Conservation (phyloP, 2,888 invertebrate species). For the Diarsia dahlii region DNA sequence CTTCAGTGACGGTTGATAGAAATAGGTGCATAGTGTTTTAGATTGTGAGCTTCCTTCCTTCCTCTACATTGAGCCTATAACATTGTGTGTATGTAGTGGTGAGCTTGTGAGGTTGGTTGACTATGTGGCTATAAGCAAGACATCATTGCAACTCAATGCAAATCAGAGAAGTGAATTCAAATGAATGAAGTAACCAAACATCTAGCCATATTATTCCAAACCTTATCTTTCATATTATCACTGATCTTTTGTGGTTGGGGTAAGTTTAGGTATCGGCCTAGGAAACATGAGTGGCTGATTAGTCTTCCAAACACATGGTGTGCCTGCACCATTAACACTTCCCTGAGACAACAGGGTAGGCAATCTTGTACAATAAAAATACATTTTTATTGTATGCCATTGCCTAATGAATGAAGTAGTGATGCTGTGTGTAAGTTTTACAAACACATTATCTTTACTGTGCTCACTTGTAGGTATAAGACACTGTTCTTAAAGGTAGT, state of each 20-base stretch:
- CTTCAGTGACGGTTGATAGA: not conserved
- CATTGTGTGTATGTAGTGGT: not conserved
- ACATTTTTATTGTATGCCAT: not conserved
- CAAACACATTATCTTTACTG: not conserved
- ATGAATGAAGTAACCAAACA: not conserved
- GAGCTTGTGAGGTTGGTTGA: not conserved
- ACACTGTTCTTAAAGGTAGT: not conserved
- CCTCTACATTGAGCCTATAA: not conserved
- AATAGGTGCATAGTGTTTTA: not conserved
- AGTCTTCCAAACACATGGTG: not conserved
- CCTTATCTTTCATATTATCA: not conserved
- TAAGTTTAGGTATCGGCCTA: not conserved
- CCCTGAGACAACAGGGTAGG: not conserved
- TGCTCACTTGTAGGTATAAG: not conserved
- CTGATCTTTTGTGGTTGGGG: not conserved
- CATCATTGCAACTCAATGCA: not conserved
- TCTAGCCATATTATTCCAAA: not conserved
- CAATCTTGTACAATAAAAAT: not conserved
- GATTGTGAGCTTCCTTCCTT: conserved; percentile 1
- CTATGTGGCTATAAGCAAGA: not conserved
- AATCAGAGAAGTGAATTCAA: not conserved
- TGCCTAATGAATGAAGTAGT: not conserved
- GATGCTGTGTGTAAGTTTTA: not conserved
- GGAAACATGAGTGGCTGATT: not conserved
- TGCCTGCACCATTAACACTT: not conserved